Conservation (phyloP, 2,113 vertebrate genomes). For the Pagrus major region DNA sequence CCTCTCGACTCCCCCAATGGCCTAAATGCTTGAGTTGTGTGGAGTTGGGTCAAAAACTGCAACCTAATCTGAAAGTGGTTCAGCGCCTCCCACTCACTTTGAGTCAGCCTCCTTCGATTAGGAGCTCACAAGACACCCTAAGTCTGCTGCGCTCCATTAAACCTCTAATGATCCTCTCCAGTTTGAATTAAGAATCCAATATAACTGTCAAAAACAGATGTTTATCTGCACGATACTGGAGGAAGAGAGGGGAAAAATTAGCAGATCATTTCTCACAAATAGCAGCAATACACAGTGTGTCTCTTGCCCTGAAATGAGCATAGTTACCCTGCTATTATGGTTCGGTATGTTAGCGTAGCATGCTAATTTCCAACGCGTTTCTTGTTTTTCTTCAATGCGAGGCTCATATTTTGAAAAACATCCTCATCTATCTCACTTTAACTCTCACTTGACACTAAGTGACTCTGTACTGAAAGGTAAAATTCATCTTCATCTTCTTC, state of each 20-base stretch:
- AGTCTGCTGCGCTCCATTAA: slow-evolving; percentile 58
- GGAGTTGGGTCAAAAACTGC: slow-evolving; percentile 20
- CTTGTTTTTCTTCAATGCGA: neutral
- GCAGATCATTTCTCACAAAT: neutral
- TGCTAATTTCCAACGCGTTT: neutral
- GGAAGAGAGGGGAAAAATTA: slow-evolving; percentile 2
- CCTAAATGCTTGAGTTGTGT: slow-evolving; percentile 1
- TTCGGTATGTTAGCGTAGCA: neutral
- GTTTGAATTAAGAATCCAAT: slow-evolving; percentile 55
- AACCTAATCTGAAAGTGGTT: slow-evolving; percentile 26
- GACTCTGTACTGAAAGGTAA: neutral
- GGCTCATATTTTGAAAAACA: neutral
- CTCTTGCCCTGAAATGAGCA: neutral
- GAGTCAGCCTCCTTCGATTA: slow-evolving; percentile 47
- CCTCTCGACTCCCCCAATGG: neutral
- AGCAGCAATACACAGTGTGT: neutral
- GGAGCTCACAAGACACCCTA: slow-evolving; percentile 12
- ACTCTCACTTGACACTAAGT: slow-evolving; percentile 4
- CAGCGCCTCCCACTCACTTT: slow-evolving; percentile 48
- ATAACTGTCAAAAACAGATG: slow-evolving; percentile 59
- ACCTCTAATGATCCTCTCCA: slow-evolving; percentile 54
- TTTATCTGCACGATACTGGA: slow-evolving; percentile 34
- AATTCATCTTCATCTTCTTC: neutral
- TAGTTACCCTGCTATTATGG: neutral
- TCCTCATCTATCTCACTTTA: slow-evolving; percentile 6